Base-by-base conservation (phyloP, 2,888 invertebrate species). In the Taenaris catops region DNA sequence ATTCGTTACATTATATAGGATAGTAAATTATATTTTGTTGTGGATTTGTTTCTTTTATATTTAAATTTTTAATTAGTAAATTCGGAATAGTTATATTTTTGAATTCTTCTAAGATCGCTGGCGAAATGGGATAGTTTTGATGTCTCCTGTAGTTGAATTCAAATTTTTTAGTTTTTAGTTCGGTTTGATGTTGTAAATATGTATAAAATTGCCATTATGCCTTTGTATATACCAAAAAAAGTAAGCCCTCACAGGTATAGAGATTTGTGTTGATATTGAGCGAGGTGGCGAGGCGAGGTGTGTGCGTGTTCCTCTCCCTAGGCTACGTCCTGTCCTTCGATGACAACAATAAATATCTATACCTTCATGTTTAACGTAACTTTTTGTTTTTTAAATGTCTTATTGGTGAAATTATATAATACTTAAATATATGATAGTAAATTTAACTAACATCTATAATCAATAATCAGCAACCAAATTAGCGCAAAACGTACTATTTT, bases 141-240 rank as follows among this genome's bases (percentile, higher is more conserved):
- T 9, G 19, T 25, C 10, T 7, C 2, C 26, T 17, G 4, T 25
- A 8, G 5, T 21, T 7, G 4, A 14, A 11, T 2, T 23, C 4
- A 24, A 14, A 4, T 21, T 33, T 10, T 19, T 6, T 12, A 25
- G 4, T 19, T 25, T 19, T 34, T 1, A 8, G 25, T 37, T 37
- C 2, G 2, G 19, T 35, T 31, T 26, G 12, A 26, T 34, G 25
- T 38, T 34, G 38, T 34, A 37, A 28, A 41, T 37, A 27, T 37
- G 29, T 38, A 38, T 28, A 41, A 20, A 33, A 11, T 25, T 11
- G 27, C 27, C 32, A 21, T 19, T 28, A 14, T 29, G 25, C 10
- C 29, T 34, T 34, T 38, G 21, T 26, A 34, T 38, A 10, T 38
- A 26, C 10, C 5, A 1, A 9, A 3, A 6, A 10, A 11, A 10